phyloP scores from a whole-genome alignment of 2,113 vertebrate genomes.

The Dicerorhinus sumatrensis region DNA sequence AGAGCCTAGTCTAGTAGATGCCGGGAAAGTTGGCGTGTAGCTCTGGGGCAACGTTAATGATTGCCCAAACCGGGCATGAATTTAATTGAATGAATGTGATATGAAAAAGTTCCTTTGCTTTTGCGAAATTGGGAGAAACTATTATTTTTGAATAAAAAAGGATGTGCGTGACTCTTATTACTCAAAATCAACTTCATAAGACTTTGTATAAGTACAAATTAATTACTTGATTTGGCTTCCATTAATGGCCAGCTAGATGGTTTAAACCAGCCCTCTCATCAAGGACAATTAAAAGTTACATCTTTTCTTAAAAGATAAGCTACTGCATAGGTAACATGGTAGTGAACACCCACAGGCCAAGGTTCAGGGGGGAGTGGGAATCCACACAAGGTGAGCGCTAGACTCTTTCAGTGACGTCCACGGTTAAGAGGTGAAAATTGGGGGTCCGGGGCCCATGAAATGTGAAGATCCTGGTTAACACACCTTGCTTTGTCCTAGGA shows the following conservation, averaged over 20 bases:
- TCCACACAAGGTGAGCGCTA: not conserved
- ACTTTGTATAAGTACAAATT: not conserved
- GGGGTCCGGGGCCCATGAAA: not conserved
- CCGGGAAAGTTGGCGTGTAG: not conserved
- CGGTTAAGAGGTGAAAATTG: not conserved
- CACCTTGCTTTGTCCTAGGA: not conserved
- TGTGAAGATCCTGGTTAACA: not conserved
- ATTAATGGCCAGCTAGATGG: not conserved
- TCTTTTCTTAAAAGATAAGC: not conserved
- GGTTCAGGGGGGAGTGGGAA: not conserved
- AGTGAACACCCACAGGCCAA: not conserved
- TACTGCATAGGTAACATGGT: not conserved
- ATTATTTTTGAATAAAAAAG: not conserved
- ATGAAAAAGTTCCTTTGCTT: not conserved
- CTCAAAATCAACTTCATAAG: not conserved
- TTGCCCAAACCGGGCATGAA: not conserved
- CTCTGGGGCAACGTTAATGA: not conserved
- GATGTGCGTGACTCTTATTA: not conserved
- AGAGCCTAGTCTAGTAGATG: not conserved
- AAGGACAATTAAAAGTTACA: not conserved
- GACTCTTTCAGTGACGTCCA: not conserved
- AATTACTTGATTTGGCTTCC: not conserved
- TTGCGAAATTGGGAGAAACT: not conserved
- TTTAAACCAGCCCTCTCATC: not conserved
- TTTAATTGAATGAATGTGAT: not conserved